phyloP scores from a whole-genome alignment of 2,797 vertebrate genomes.

The Hipposideros larvatus region DNA sequence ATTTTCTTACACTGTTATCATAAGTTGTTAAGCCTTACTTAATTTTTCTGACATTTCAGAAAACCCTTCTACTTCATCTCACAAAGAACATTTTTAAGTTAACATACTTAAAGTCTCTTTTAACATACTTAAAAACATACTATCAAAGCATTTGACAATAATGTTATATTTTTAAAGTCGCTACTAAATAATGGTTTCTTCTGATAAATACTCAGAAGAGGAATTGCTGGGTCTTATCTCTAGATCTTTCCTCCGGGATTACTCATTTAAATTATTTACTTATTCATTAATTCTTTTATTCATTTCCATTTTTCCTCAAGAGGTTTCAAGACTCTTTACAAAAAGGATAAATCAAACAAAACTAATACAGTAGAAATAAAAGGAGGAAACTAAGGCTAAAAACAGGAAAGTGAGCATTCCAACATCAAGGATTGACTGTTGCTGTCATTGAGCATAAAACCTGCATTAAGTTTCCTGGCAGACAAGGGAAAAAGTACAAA shows the following conservation, averaged over 20 bases:
- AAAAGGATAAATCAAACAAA: constrained; percentile 56
- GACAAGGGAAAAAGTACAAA: constrained; percentile 54
- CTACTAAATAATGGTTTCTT: constrained; percentile 11
- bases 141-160: constrained; percentile 16
- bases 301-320: background rate
- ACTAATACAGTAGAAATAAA: constrained; percentile 32
- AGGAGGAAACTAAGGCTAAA: background rate
- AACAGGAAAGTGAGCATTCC: background rate
- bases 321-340: constrained; percentile 4
- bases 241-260: constrained; percentile 26
- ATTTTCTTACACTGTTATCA: constrained; percentile 26
- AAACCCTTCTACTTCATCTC: constrained; percentile 3
- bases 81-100: constrained; percentile 38
- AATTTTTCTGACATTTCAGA: constrained; percentile 61
- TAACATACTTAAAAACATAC: background rate
- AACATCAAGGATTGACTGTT: background rate
- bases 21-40: background rate
- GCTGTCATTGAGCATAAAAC: background rate
- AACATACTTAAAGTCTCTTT: background rate
- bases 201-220: background rate
- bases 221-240: background rate
- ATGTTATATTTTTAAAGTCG: constrained; percentile 31
- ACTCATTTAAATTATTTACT: constrained; percentile 21
- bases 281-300: constrained; percentile 51
- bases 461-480: constrained; percentile 47